These are phyloP conservation scores for Enteromius mattozi DNA, from an alignment of 2,797 vertebrate genomes.

Conservation along the genomic window DNA sequence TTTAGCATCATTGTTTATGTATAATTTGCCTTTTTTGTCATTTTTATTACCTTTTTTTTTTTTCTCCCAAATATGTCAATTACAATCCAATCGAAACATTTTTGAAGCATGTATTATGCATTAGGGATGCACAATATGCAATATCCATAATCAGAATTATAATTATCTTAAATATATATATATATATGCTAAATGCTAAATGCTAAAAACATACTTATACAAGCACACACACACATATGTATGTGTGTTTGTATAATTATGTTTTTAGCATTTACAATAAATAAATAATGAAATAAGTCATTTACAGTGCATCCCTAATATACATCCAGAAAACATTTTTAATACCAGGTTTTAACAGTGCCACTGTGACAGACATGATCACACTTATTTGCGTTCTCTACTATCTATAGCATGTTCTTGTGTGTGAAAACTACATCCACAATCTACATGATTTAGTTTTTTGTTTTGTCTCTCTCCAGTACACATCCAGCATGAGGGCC, in stretches of 20 bases:
- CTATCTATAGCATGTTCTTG: neutral
- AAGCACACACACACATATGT: too few relatives aligned
- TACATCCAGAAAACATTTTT: neutral
- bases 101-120: neutral
- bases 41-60: too few relatives aligned
- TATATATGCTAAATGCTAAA: too few relatives aligned
- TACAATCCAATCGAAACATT: neutral
- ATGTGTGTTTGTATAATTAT: neutral
- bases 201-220: too few relatives aligned
- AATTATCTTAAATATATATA: too few relatives aligned
- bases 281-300: neutral
- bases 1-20: neutral
- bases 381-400: neutral
- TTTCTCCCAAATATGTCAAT: neutral
- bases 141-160: too few relatives aligned
- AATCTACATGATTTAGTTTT: neutral
- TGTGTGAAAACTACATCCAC: neutral
- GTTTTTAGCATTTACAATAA: neutral
- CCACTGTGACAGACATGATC: neutral
- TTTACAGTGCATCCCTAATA: neutral
- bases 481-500: conserved; percentile 99
- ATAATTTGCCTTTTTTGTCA: neutral
- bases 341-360: neutral
- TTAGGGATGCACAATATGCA: neutral
- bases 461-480: conserved; percentile 79